Evolutionary conservation across 2,113 vertebrate genomes (phyloP), one percentile per base, ranked within the genome.

Genomic region (Atherinomorus stipes): DNA sequence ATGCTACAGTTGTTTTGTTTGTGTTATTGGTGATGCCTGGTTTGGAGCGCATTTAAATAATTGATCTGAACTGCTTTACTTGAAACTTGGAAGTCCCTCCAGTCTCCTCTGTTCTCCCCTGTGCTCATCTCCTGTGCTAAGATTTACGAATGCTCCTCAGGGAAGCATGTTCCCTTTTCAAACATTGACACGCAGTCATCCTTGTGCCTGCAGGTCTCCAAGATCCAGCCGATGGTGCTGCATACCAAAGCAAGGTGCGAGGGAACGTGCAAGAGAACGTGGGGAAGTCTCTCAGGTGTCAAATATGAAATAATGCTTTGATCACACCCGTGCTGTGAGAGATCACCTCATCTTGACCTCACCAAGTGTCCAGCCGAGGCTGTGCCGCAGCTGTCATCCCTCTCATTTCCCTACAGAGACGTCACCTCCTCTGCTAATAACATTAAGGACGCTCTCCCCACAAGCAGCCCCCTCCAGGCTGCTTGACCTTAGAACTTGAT

Each of bases 271-370:
- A 26, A 65, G 69, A 74, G 72, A 65, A 64, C n/a, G n/a, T 64
- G 66, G 49, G 22, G 34, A 52, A 50, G 62, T 80, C 80, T 85
- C 85, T 50, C 57, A 86, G 82, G 83, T 85, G 89, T 88, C 88
- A 78, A 67, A 44, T 70, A 76, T 86, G 64, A 92, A 88, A 88
- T 85, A 89, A 86, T 71, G 81, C 89, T 85, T 83, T 80, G 83
- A 83, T 87, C 76, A 38, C 64, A 31, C 56, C 51, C 26, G 19
- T 71, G 63, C 80, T 52, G 64, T 66, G 50, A 71, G 75, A 69
- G 64, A 64, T 53, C 45, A 73, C 85, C 88, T 77, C 61, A 31
- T 64, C 4, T 9, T 58, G 85, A 86, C 89, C 88, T 76, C 75
- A 53, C 47, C 64, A 2, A 74, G 37, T 38, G 65, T 84, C 82